Conservation (phyloP, 2,797 vertebrate species). For the Phaenicophaeus curvirostris region DNA sequence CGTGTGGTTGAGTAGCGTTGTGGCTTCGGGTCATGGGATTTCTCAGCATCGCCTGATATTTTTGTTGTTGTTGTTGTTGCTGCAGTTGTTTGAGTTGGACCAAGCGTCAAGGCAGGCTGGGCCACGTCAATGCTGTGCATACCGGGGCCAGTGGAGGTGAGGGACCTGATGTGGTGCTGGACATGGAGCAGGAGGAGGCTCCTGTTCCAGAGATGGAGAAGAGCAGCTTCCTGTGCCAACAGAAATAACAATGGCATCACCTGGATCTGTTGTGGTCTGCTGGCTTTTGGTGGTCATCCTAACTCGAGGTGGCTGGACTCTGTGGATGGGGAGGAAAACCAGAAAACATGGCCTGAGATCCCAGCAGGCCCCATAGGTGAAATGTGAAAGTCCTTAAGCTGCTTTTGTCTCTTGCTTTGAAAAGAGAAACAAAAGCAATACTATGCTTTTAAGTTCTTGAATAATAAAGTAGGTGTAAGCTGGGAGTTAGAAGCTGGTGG, state of each 20-base stretch:
- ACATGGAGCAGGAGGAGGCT: not conserved
- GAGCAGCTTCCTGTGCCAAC: not conserved
- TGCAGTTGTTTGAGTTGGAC: not conserved
- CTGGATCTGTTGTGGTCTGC: not conserved
- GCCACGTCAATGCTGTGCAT: not conserved
- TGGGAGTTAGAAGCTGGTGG: not conserved
- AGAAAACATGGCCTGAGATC: not conserved
- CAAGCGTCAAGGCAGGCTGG: not conserved
- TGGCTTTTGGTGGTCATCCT: not conserved
- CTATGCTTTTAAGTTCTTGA: not conserved
- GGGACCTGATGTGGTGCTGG: fast-evolving
- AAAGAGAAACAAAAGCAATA: not conserved
- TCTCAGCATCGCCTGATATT: not conserved
- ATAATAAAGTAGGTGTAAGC: not conserved
- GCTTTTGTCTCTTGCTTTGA: not conserved
- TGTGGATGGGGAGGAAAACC: not conserved
- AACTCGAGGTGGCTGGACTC: no score
- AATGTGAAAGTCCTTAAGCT: not conserved
- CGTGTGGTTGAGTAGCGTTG: not conserved
- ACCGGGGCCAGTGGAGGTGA: fast-evolving
- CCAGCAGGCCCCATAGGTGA: not conserved
- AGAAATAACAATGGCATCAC: not conserved
- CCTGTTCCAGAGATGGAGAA: not conserved
- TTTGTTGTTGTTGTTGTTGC: not conserved
- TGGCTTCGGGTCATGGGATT: not conserved